A percentile compares a stretch with the other conserved stretches of the same genome.
Conservation (phyloP, 2,888 invertebrate species). For the Nomada ferruginata region DNA sequence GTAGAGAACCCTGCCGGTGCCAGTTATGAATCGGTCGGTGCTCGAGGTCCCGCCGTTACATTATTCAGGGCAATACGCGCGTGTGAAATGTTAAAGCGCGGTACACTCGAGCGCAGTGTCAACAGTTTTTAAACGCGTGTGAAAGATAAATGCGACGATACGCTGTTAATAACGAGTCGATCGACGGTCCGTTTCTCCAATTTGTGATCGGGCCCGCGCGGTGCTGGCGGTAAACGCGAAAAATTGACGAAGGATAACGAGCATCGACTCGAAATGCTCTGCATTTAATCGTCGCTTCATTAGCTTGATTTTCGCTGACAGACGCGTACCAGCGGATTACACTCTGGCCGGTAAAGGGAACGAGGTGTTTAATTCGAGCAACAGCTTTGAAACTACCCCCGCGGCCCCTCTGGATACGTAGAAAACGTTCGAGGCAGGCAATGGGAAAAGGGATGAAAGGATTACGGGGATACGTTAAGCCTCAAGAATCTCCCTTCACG, state of each 20-base stretch:
- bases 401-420: constrained; percentile 49
- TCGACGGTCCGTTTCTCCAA: neutral
- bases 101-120: constrained; percentile 20
- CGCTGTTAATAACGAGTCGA: constrained; percentile 37
- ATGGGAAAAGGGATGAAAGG: constrained; percentile 81
- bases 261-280: neutral
- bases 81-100: constrained; percentile 45
- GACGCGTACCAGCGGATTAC: neutral
- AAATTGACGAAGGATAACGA: constrained; percentile 17
- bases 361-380: constrained; percentile 28
- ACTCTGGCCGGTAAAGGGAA: neutral
- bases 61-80: constrained; percentile 52
- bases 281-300: constrained; percentile 39
- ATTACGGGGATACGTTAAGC: constrained; percentile 82
- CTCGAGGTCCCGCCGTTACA: constrained; percentile 29
- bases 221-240: neutral
- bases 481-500: constrained; percentile 76
- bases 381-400: constrained; percentile 37
- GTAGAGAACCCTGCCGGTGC: neutral
- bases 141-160: constrained; percentile 37
- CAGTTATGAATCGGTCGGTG: constrained; percentile 26
- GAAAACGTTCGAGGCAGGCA: constrained; percentile 73
- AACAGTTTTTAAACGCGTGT: constrained; percentile 41
- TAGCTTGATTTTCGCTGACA: constrained; percentile 19
- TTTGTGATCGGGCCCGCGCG: too few relatives aligned